phyloP scores from a whole-genome alignment of 2,113 vertebrate genomes.

The Cebidichthys violaceus region DNA sequence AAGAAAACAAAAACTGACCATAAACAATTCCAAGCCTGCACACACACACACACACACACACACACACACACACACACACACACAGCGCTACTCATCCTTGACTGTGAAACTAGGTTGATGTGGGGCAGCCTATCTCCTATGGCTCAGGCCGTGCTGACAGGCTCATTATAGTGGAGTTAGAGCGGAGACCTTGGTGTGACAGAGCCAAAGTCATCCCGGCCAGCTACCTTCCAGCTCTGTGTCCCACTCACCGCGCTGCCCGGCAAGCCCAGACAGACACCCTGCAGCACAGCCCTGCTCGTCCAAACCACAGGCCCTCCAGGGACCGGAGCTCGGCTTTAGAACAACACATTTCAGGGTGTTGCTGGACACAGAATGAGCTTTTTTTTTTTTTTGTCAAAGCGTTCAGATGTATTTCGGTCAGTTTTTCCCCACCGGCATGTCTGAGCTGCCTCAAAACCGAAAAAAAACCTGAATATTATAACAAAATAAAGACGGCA shows the following conservation, averaged over 20 bases:
- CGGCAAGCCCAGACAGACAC: constrained; percentile 27
- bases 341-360: constrained; percentile 28
- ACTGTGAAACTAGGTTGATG: constrained; percentile 68
- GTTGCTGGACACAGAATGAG: not conserved
- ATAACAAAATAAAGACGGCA: not conserved
- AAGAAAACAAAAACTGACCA: constrained; percentile 17
- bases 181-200: constrained; percentile 75
- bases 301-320: constrained; percentile 16
- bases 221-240: constrained; percentile 36
- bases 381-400: not conserved
- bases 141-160: constrained; percentile 68
- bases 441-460: too few relatives aligned
- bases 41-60: not conserved
- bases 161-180: constrained; percentile 73
- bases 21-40: constrained; percentile 10
- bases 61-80: constrained; percentile 20
- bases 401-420: not conserved
- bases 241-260: constrained; percentile 11
- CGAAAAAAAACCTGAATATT: too few relatives aligned
- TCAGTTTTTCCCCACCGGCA: not conserved
- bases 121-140: constrained; percentile 66
- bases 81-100: constrained; percentile 59
- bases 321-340: not conserved
- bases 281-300: not conserved
- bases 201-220: constrained; percentile 70